Conservation (phyloP, 2,888 invertebrate species). For the Ceraclea dissimilis region DNA sequence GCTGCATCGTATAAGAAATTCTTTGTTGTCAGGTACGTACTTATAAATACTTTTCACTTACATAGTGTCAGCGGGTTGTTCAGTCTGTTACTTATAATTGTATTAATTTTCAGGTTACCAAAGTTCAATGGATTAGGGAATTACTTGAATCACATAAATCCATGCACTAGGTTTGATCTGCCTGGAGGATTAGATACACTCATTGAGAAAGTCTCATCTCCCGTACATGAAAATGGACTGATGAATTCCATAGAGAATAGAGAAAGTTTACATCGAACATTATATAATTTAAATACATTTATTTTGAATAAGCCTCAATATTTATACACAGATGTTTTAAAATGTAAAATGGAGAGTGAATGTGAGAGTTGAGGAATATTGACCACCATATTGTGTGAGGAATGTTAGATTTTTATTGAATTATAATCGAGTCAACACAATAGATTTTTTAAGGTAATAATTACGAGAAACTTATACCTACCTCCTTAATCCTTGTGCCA, state of each 20-base stretch:
- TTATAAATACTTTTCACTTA: no score
- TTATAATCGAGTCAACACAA: no score
- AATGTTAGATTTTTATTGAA: no score
- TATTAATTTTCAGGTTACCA: constrained; percentile 16
- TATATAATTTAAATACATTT: constrained; percentile 9
- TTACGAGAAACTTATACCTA: no score
- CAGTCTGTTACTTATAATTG: no score
- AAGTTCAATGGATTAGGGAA: constrained; percentile 11
- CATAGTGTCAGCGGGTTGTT: no score
- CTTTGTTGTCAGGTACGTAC: constrained; percentile 18
- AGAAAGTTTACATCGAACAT: constrained; percentile 4
- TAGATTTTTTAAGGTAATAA: no score
- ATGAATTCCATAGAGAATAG: constrained; percentile 2
- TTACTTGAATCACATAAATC: constrained; percentile 17
- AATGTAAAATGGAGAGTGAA: neutral
- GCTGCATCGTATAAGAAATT: constrained; percentile 20
- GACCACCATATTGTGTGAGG: no score
- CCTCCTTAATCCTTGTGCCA: no score
- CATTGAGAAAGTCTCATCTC: constrained; percentile 9
- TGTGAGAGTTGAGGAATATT: neutral
- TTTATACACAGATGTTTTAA: constrained; percentile 8
- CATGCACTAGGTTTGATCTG: constrained; percentile 19
- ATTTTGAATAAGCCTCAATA: constrained; percentile 11
- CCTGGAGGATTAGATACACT: constrained; percentile 15
- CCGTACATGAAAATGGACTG: neutral